Evolutionary conservation across 2,888 invertebrate species (phyloP).

Genomic region (Micoletzkya japonica): DNA sequence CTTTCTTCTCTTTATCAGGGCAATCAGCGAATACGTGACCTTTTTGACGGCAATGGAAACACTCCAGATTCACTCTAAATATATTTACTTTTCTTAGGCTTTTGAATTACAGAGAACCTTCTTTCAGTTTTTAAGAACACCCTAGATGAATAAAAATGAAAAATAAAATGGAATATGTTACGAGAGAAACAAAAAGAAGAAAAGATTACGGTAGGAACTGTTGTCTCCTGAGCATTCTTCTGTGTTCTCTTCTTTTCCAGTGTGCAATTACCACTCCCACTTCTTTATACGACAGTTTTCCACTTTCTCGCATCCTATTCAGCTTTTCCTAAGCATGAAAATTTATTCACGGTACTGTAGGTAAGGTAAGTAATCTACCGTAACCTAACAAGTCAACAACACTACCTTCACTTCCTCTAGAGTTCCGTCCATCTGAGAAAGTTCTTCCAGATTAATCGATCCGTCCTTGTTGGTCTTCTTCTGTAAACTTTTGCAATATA

Average conservation of each 20-base stretch:
- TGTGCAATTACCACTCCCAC: slow-evolving; percentile 35
- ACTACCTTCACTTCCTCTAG: slow-evolving; percentile 25
- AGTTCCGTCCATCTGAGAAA: slow-evolving; percentile 25
- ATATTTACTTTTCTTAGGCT: no score
- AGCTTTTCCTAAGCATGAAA: neutral
- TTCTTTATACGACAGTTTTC: slow-evolving; percentile 6
- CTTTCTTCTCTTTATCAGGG: slow-evolving; percentile 69
- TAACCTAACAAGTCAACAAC: neutral
- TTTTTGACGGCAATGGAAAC: slow-evolving; percentile 79
- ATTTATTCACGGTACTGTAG: no score
- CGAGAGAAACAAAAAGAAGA: neutral
- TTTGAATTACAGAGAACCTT: no score
- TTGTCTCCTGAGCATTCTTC: no score
- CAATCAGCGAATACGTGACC: slow-evolving; percentile 83
- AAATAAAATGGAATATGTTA: no score
- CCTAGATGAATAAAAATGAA: no score
- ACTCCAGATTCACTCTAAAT: slow-evolving; percentile 63
- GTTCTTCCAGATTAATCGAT: neutral
- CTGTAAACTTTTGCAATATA: neutral
- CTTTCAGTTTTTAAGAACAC: no score
- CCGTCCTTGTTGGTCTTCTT: neutral
- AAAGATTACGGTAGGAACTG: neutral
- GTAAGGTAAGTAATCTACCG: neutral
- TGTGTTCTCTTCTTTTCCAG: slow-evolving; percentile 45
- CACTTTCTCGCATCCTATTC: slow-evolving; percentile 4